phyloP scores from a whole-genome alignment of 1,140 invertebrate genomes.

The Temnothorax curvispinosus region DNA sequence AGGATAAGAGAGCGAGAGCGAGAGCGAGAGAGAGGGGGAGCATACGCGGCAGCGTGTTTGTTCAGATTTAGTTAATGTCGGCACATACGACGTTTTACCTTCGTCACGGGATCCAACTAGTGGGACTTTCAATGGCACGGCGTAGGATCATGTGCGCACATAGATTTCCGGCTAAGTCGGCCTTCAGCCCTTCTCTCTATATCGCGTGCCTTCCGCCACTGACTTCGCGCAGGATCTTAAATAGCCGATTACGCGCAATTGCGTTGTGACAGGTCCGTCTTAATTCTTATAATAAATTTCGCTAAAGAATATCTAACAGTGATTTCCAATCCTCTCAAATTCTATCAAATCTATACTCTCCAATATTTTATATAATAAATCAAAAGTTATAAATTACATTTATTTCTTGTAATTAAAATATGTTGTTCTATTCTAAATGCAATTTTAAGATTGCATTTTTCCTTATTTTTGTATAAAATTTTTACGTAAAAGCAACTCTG shows the following conservation, averaged over 20 bases:
- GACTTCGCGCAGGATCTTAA: slow-evolving; percentile 54
- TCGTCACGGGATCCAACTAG: slow-evolving; percentile 63
- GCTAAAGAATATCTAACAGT: background rate
- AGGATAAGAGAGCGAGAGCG: background rate
- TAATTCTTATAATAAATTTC: background rate
- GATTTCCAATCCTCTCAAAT: background rate
- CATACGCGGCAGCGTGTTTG: slow-evolving; percentile 75
- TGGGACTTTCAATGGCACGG: slow-evolving; percentile 71
- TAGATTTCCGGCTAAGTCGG: slow-evolving; percentile 69
- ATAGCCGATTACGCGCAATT: slow-evolving; percentile 48
- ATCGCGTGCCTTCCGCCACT: slow-evolving; percentile 62
- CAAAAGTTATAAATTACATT: background rate
- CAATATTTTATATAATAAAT: background rate
- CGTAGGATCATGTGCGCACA: slow-evolving; percentile 55
- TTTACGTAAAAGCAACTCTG: background rate
- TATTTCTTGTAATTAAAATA: background rate
- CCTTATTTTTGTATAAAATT: background rate
- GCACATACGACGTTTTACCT: slow-evolving; percentile 72
- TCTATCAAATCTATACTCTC: background rate
- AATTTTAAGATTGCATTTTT: background rate
- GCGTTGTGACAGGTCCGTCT: background rate
- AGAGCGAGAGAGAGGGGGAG: background rate
- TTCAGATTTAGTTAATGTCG: slow-evolving; percentile 83
- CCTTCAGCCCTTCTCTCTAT: slow-evolving; percentile 70
- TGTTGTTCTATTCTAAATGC: background rate